Evolutionary conservation across 2,797 vertebrate species (phyloP), one percentile per base, ranked within the genome.

Genomic region (Podargus strigoides): DNA sequence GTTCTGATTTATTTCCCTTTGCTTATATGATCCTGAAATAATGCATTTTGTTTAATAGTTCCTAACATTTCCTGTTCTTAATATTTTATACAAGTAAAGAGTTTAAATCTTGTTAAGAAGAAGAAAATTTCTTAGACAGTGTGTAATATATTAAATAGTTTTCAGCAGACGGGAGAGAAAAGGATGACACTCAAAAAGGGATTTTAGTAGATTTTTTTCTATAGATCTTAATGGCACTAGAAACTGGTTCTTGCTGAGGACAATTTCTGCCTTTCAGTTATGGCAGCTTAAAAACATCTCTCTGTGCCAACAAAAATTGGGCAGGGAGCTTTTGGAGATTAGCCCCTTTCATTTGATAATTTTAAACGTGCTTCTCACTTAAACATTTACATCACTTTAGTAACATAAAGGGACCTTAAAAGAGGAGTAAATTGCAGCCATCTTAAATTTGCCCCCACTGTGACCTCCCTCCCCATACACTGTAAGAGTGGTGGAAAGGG

Each of bases 321-420:
- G n/a, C 73, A 62, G 58, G 42, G 82, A 87, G 87, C 82, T 94
- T 94, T 73, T 62, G 55, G 76, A 81, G 85, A 95, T 97, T 92
- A 95, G 69, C 41, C 47, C 66, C 89, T 96, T 95, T 96, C 92
- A 94, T 89, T 95, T 95, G 91, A 89, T 93, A 95, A 95, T 97
- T 96, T 92, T 89, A 91, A 95, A 93, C 18, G 37, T 87, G 69
- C 73, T 93, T 95, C 79, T 93, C 85, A 91, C 89, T 95, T 89
- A 78, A 93, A 92, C 87, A 95, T 95, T 95, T 96, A 95, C 93
- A 91, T 95, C 85, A 87, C 92, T 95, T 95, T 78, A 70, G 93
- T 91, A 78, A 85, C 79, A 95, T 95, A 96, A 95, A 96, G 73
- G 78, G 41, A 66, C 85, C 47, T 84, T 81, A 94, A 91, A 95